Conservation (phyloP, 2,113 vertebrate genomes). For the Numenius arquata region DNA sequence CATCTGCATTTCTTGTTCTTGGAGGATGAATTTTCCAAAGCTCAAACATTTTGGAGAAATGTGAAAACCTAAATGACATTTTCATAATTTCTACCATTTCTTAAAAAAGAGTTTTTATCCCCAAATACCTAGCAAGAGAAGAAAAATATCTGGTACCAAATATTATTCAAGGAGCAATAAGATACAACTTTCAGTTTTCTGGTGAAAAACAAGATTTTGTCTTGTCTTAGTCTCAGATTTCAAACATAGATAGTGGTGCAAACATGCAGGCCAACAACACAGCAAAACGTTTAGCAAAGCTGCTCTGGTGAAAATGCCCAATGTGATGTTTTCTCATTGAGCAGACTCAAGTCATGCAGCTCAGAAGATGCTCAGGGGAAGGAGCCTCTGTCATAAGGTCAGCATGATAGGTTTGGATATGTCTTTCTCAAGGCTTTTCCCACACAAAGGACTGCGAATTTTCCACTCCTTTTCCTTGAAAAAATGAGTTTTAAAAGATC, state of each 20-base stretch:
- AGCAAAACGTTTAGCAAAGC: neutral
- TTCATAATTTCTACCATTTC: neutral
- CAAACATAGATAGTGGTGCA: neutral
- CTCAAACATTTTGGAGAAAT: neutral
- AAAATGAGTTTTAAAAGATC: neutral
- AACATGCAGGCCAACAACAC: neutral
- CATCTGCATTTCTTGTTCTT: neutral
- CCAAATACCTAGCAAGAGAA: neutral
- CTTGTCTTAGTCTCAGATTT: neutral
- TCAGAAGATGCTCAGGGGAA: neutral
- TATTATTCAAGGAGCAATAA: neutral
- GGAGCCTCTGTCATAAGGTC: neutral
- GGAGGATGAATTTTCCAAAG: neutral
- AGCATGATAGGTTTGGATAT: neutral
- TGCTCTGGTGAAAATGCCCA: neutral
- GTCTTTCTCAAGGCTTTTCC: neutral
- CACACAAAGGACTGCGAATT: neutral
- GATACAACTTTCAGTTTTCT: neutral
- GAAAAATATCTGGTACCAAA: neutral
- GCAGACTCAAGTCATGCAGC: accelerated
- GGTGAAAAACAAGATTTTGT: neutral
- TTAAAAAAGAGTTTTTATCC: neutral
- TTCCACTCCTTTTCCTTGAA: neutral
- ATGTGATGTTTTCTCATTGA: neutral
- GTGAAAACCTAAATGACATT: neutral